Evolutionary conservation across 2,888 invertebrate genomes (phyloP).

Genomic region (Phymatocera aterrima): DNA sequence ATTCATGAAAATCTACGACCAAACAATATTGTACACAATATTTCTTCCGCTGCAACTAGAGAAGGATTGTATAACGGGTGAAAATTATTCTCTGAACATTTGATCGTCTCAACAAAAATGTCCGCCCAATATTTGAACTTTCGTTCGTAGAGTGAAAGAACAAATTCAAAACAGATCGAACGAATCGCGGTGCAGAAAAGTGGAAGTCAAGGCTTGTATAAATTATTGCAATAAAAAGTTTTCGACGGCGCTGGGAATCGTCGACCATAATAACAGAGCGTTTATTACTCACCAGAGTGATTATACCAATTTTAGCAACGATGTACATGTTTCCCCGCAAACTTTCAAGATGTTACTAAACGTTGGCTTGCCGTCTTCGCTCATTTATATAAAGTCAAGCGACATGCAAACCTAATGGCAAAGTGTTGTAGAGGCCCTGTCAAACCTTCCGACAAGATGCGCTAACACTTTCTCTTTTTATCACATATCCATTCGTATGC

Average conservation of each 20-base stretch:
- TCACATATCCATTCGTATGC: background rate
- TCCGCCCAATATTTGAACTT: too few species aligned
- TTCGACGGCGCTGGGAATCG: background rate
- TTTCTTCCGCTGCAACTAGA: too few species aligned
- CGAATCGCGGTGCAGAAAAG: too few species aligned
- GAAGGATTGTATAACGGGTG: too few species aligned
- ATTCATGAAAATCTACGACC: too few species aligned
- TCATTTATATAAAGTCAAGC: conserved; percentile 41
- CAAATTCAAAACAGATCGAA: too few species aligned
- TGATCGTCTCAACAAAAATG: too few species aligned
- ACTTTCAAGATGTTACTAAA: conserved; percentile 24
- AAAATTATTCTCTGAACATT: too few species aligned
- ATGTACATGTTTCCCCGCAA: conserved; percentile 18
- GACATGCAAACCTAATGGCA: conserved; percentile 24
- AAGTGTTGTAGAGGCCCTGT: conserved; percentile 25
- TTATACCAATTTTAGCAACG: conserved; percentile 3
- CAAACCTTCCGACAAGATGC: background rate
- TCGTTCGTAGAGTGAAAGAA: too few species aligned
- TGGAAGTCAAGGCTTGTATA: background rate
- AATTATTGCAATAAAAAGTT: background rate
- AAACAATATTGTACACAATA: too few species aligned
- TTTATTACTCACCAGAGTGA: conserved; percentile 29
- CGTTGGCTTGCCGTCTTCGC: background rate
- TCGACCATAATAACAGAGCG: background rate
- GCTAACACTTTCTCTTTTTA: conserved; percentile 22